Evolutionary conservation across 2,113 vertebrate genomes (phyloP), one percentile per base, ranked within the genome.

Genomic region (Sterrhoptilus dennistouni): DNA sequence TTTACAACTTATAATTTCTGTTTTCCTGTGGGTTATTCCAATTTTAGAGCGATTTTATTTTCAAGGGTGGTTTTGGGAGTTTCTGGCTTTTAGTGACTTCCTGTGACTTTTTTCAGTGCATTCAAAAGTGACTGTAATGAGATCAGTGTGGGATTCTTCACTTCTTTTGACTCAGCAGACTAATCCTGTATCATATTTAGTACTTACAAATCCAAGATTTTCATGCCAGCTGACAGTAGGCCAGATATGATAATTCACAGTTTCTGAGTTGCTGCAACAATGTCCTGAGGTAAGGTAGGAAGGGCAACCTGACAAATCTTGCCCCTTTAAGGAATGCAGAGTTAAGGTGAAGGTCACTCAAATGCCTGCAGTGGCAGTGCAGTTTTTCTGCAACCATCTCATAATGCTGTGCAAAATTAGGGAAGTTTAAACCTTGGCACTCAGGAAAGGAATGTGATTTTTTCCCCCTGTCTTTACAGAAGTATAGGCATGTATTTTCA

Each of bases 121-220:
- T 35, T 76, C 45, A 78, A 54, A 61, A 84, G 35, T 61, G 49
- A 53, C 45, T 56, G 3, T 64, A 35, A 61, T 31, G 59, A 85
- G 54, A 85, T 80, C 54, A 66, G 9, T 61, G 18, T 68, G 78
- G 27, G 57, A 78, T 75, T 90, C 60, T 74, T 91, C 2, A 28
- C n/a, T 83, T 65, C 53, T 81, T 83, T 76, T 47, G 53, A 59
- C 69, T 93, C 4, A 3, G 25, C 61, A 82, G 64, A 36, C 35
- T 90, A 91, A 89, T 93, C 66, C 50, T 86, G 20, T 68, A 33
- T 47, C 91, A 64, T 94, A 83, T 89, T 93, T 86, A 93, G 65
- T 47, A 35, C 50, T 76, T 78, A 35, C 23, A 80, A 91, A 90
- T 71, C 57, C 64, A 70, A 50, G 56, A 50, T 88, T 88, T 94